A percentile compares a stretch with the other conserved stretches of the same genome.
phyloP scores from a whole-genome alignment of 1,140 invertebrate genomes.

The Phymorhynchus buccinoides region DNA sequence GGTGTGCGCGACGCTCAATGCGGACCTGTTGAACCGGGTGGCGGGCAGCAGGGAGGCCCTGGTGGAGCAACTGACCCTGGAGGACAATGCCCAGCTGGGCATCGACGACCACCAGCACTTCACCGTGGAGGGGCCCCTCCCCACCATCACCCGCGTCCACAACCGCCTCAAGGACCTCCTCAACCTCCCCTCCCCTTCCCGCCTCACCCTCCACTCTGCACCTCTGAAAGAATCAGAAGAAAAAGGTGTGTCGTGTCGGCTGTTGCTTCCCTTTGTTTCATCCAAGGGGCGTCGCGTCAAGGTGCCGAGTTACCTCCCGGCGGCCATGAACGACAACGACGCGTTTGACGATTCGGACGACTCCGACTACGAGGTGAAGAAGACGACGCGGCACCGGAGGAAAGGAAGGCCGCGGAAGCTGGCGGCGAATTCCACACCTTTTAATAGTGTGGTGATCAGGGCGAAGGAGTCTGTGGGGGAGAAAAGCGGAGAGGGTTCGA shows the following conservation, averaged over 20 bases:
- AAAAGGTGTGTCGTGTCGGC: constrained; percentile 22
- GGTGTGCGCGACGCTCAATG: constrained; percentile 34
- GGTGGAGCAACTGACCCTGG: constrained; percentile 11
- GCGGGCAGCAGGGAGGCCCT: constrained; percentile 17
- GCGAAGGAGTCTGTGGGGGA: too few relatives aligned
- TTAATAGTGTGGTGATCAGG: too few relatives aligned
- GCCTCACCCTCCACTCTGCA: not conserved
- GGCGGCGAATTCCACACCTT: not conserved
- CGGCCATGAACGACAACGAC: constrained; percentile 20
- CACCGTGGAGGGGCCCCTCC: constrained; percentile 21
- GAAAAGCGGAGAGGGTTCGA: not conserved
- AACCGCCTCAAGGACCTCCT: constrained; percentile 36
- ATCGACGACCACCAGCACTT: constrained; percentile 29
- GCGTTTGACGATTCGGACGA: constrained; percentile 25
- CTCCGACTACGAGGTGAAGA: not conserved
- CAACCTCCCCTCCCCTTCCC: constrained; percentile 19
- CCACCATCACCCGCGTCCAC: constrained; percentile 21
- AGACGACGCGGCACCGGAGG: not conserved
- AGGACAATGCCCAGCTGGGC: constrained; percentile 29
- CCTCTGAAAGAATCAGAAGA: constrained; percentile 5
- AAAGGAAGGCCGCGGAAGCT: constrained; percentile 23
- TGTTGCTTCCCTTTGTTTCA: constrained; percentile 38
- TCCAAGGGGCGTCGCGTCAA: constrained; percentile 32
- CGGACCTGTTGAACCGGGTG: constrained; percentile 32
- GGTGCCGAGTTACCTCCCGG: constrained; percentile 21